These are phyloP conservation scores for Drosophila orosa DNA, from an alignment of 1,140 invertebrate genomes.

Conservation along the genomic window DNA sequence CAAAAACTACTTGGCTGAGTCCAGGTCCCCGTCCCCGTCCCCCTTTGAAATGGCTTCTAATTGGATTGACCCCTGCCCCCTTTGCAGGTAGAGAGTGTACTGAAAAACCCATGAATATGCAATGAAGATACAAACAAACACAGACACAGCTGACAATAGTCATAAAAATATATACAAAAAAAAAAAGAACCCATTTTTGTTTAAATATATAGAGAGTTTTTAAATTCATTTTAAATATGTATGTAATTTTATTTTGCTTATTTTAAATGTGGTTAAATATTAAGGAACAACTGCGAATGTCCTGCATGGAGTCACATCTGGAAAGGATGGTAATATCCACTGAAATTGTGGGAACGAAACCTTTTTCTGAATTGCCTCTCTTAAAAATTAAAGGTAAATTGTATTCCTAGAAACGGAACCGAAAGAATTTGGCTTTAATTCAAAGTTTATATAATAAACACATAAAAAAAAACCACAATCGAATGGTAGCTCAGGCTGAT, in stretches of 20 bases:
- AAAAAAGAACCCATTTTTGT: not conserved
- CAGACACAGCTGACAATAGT: slow-evolving; percentile 1
- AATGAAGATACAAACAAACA: slow-evolving; percentile 4
- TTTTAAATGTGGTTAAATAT: slow-evolving; percentile 4
- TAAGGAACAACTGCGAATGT: not conserved
- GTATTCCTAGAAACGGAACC: not conserved
- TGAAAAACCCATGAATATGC: slow-evolving; percentile 6
- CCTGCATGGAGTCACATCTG: not conserved
- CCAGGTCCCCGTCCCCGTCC: not conserved
- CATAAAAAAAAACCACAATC: too few species aligned
- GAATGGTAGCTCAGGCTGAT: not conserved
- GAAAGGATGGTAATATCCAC: not conserved
- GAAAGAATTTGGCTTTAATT: too few species aligned
- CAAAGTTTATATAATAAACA: too few species aligned
- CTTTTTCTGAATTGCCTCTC: not conserved
- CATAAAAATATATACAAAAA: not conserved
- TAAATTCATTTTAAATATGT: slow-evolving; percentile 10
- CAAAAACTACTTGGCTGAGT: not conserved
- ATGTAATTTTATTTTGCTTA: slow-evolving; percentile 1
- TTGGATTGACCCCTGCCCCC: slow-evolving; percentile 24
- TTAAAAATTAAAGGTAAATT: not conserved
- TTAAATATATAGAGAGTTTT: not conserved
- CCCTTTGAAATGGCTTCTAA: slow-evolving; percentile 22
- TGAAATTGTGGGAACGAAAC: not conserved
- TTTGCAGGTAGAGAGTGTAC: not conserved